phyloP scores from a whole-genome alignment of 2,113 vertebrate genomes.

The Rissa tridactyla region DNA sequence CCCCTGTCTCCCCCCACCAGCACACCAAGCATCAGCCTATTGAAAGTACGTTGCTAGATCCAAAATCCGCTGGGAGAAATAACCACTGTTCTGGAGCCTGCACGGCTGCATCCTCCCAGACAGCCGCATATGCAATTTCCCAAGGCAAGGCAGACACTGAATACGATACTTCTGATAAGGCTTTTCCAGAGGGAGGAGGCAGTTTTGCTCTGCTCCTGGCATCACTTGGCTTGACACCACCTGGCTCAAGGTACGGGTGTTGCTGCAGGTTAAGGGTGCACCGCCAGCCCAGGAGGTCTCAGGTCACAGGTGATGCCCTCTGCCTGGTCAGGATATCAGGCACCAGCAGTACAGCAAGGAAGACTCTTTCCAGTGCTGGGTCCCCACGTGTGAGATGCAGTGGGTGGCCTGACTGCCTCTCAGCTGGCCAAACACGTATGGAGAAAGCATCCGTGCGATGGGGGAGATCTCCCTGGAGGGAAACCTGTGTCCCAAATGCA shows the following conservation, averaged over 20 bases:
- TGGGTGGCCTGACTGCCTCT: neutral
- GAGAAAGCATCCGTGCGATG: neutral
- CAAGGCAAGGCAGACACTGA: neutral
- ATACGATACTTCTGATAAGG: neutral
- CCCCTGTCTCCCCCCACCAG: neutral
- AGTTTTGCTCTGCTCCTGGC: neutral
- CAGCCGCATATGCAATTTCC: neutral
- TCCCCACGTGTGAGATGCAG: neutral
- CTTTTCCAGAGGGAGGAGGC: neutral
- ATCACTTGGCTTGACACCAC: neutral
- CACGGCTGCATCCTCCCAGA: neutral
- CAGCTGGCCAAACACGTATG: neutral
- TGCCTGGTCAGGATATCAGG: neutral
- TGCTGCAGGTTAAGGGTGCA: neutral
- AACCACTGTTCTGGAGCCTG: constrained; percentile 13
- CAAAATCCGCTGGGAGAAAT: neutral
- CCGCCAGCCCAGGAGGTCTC: neutral
- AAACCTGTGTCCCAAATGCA: neutral
- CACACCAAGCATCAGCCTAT: neutral
- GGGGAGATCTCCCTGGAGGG: neutral
- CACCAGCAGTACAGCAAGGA: neutral
- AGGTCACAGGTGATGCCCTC: neutral
- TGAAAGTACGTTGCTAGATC: neutral
- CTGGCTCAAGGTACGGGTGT: neutral
- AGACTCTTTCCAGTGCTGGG: neutral